Evolutionary conservation across 1,140 invertebrate genomes (phyloP), one percentile per base, ranked within the genome.

Genomic region (Aphelinus atriplicis): DNA sequence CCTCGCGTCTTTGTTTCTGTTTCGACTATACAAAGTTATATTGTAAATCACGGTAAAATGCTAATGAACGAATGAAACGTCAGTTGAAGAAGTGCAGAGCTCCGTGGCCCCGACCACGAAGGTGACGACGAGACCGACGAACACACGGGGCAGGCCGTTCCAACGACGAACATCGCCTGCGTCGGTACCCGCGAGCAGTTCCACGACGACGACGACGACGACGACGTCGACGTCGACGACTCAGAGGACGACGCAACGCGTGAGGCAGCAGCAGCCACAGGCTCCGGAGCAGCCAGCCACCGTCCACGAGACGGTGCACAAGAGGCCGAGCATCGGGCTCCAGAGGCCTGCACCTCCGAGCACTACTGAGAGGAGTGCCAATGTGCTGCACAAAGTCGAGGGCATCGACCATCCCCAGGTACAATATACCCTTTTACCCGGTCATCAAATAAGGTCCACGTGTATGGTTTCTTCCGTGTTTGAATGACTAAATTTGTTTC

Each of bases 391-490:
- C 60, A 78, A 62, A n/a, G 26, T 84, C 26, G 82, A 78, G 0
- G 81, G 78, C 65, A 82, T 75, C 43, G 85, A 86, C 77, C 88
- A 89, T 84, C 89, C 89, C 1, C 74, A 76, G 73, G 73, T 75
- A 26, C n/a, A 45, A 26, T 26, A 26, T 26, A 26, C 10, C 5
- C 10, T 26, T 26, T 26, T 26, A 26, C 26, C 26, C 26, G 26
- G 26, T 0, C 26, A 26, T 26, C 26, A 26, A 26, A 26, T 26
- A 26, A 26, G 26, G 26, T 26, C 26, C 26, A 0, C 26, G 26
- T 26, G 26, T 26, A 26, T 26, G 26, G 26, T 26, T 26, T 26
- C 26, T 26, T 26, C 26, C 26, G 26, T 26, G 26, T 26, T 26
- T 26, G 26, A 26, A 26, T 26, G 26, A 26, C 26, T 26, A 26